Base-by-base conservation (phyloP, 2,888 invertebrate species). In the Mamestra brassicae region DNA sequence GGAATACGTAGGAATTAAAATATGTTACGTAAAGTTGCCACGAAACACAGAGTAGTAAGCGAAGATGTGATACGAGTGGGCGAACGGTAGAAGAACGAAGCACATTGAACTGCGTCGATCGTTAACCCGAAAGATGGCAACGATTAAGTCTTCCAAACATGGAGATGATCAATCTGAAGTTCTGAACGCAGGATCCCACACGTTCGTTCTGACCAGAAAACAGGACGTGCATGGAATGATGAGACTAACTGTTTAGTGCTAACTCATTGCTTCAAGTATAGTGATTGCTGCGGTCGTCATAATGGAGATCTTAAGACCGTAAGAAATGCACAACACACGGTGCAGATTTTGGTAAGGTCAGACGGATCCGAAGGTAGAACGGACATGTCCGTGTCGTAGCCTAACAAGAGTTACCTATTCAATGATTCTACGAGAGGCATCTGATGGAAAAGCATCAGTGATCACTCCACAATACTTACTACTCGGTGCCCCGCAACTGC, bases 1-100 rank as follows among this genome's bases (percentile, higher is more conserved):
- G 62, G 36, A 42, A 60, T 50, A 17, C 50, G n/a, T 87, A 87
- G 84, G 77, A 78, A 71, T 86, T 77, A 79, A 79, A 76, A 84
- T 78, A 72, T 78, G 42, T 79, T 76, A 77, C 38, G 63, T 72
- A 11, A 71, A 81, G 89, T 85, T 86, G 78, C 70, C 54, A 15
- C 50, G 67, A 55, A 71, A 78, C 58, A 66, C 83, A 76, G 84
- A 75, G 80, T 80, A 79, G 80, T 83, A 72, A 67, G 66, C 42
- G 36, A 78, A 81, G 17, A 57, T 61, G 34, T 71, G 34, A 55
- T 47, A 62, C 13, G 36, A n/a, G 64, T 64, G 38, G 60, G 58
- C 55, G 63, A 52, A 42, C 26, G 13, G 7, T 26, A n/a, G 11
- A 38, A 26, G 34, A 45, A 15, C 52, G 10, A 61, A 82, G 60